A percentile compares a stretch with the other conserved stretches of the same genome.
phyloP scores from a whole-genome alignment of 1,140 invertebrate species.

The Parasteatoda tepidariorum region DNA sequence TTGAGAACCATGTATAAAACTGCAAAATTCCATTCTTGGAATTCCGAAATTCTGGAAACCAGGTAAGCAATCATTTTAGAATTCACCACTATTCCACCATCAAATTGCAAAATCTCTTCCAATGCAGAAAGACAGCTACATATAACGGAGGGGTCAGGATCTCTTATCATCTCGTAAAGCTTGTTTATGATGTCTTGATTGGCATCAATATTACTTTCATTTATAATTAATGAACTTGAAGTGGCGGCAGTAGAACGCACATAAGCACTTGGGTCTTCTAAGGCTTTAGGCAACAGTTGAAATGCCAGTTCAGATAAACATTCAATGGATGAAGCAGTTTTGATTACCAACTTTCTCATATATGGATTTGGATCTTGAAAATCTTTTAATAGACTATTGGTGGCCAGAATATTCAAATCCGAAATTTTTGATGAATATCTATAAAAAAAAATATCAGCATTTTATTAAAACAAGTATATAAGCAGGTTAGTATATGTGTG shows the following conservation, averaged over 20 bases:
- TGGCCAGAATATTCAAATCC: conserved; percentile 46
- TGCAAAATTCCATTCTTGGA: conserved; percentile 40
- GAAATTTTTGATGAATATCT: conserved; percentile 39
- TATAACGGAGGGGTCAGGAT: conserved; percentile 43
- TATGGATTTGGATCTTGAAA: conserved; percentile 56
- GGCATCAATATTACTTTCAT: background rate
- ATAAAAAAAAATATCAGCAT: background rate
- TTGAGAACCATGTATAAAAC: conserved; percentile 16
- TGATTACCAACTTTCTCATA: conserved; percentile 34
- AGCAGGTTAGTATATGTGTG: background rate
- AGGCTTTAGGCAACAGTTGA: conserved; percentile 20
- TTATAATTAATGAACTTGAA: conserved; percentile 16
- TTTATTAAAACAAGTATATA: background rate
- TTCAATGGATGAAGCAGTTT: conserved; percentile 20
- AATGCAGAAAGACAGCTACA: conserved; percentile 8
- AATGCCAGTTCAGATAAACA: conserved; percentile 32
- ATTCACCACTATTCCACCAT: conserved; percentile 49
- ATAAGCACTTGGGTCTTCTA: conserved; percentile 20
- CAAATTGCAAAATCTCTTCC: conserved; percentile 29
- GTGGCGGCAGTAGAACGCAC: conserved; percentile 30
- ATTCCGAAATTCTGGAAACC: conserved; percentile 30
- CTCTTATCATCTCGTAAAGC: conserved; percentile 44
- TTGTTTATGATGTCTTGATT: conserved; percentile 36
- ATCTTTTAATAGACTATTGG: conserved; percentile 43
- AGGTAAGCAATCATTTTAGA: conserved; percentile 30